phyloP scores from a whole-genome alignment of 2,888 invertebrate genomes.

The Dicranocentrus wangi region DNA sequence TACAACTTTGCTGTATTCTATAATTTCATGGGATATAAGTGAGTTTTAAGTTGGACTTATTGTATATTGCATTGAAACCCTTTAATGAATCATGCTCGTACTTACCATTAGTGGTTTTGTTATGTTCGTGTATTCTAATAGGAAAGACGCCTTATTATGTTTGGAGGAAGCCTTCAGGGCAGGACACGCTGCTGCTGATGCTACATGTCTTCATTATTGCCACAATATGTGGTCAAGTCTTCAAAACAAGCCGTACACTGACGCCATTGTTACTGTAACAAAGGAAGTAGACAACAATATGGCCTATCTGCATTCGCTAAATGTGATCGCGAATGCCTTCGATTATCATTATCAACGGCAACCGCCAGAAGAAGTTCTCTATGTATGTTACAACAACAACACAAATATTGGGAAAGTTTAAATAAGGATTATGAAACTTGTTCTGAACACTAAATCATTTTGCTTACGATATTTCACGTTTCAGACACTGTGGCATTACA shows the following conservation, averaged over 20 bases:
- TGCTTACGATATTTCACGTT: conserved; percentile 21
- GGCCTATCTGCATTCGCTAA: conserved; percentile 67
- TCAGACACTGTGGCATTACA: conserved; percentile 65
- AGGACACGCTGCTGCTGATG: conserved; percentile 69
- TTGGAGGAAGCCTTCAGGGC: conserved; percentile 71
- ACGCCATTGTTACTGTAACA: conserved; percentile 64
- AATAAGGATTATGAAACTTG: too few relatives aligned
- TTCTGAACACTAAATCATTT: too few relatives aligned
- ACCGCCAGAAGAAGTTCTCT: conserved; percentile 64
- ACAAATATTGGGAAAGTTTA: background rate
- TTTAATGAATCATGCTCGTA: background rate
- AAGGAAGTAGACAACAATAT: conserved; percentile 70
- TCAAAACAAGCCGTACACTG: conserved; percentile 67
- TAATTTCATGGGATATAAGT: conserved; percentile 67
- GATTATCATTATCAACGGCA: conserved; percentile 64
- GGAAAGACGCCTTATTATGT: conserved; percentile 66
- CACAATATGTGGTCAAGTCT: conserved; percentile 70
- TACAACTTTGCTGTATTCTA: conserved; percentile 71
- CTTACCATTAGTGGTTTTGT: background rate
- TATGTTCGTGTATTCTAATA: too few relatives aligned
- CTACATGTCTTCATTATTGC: conserved; percentile 70
- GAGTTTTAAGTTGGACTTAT: conserved; percentile 29
- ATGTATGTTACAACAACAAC: conserved; percentile 37
- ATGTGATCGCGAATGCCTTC: conserved; percentile 66
- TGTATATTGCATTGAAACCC: background rate